phyloP scores from a whole-genome alignment of 2,888 invertebrate genomes.

The Subacronicta megacephala region DNA sequence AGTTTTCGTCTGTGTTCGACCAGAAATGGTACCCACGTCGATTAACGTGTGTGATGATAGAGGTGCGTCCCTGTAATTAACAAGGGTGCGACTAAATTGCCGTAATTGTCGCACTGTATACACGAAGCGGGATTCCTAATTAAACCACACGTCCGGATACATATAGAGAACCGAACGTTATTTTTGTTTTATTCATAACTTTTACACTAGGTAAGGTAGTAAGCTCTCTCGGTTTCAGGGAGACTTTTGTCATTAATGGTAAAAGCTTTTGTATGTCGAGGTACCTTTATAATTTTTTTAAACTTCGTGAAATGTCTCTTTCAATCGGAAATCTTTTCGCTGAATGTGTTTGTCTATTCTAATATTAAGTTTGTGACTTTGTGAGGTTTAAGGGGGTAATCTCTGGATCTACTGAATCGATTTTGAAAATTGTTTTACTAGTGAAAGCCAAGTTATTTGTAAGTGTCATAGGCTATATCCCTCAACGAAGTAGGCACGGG shows the following conservation, averaged over 20 bases:
- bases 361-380: too few species aligned
- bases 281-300: too few species aligned
- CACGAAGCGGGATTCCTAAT: slow-evolving; percentile 57
- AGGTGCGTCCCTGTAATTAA: slow-evolving; percentile 75
- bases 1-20: slow-evolving; percentile 16
- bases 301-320: too few species aligned
- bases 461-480: too few species aligned
- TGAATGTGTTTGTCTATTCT: too few species aligned
- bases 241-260: neutral
- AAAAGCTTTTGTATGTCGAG: neutral
- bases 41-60: slow-evolving; percentile 45
- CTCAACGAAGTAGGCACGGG: too few species aligned
- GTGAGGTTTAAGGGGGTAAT: too few species aligned
- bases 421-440: too few species aligned
- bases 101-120: slow-evolving; percentile 69
- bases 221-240: neutral
- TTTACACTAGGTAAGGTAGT: neutral
- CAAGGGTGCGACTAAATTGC: slow-evolving; percentile 78
- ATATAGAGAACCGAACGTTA: slow-evolving; percentile 12
- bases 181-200: slow-evolving; percentile 17
- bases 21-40: slow-evolving; percentile 21
- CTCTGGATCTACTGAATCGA: too few species aligned
- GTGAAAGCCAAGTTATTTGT: too few species aligned
- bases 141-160: slow-evolving; percentile 41
- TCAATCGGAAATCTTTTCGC: too few species aligned